Base-by-base conservation (phyloP, 2,113 vertebrate genomes). In the Pardalotus punctatus region DNA sequence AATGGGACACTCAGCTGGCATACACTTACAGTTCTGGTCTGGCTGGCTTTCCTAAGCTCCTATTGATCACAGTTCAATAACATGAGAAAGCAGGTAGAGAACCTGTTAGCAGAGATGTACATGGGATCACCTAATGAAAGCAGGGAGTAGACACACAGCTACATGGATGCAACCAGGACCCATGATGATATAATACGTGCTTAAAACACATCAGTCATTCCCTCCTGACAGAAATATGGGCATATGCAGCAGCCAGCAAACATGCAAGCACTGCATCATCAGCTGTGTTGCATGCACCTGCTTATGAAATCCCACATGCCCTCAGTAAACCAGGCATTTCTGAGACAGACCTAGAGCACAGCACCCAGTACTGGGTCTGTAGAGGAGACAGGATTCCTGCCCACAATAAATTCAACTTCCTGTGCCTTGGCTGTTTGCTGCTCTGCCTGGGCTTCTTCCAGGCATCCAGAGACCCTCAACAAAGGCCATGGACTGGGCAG, bases 51-150 rank as follows among this genome's bases (percentile, higher is more conserved):
- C 38, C 38, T 70, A 40, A 78, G 60, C 29, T 81, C 25, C 29
- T 56, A 1, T 38, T 0, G 0, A 54, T 53, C 11, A 1, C 67
- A 54, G 43, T 28, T 58, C 56, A 74, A 6, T 23, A 60, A 50
- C 18, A 36, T 38, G 43, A 70, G 43, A 56, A 78, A 53, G 54
- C 45, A 50, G 18, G 24, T 35, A 33, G 58, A 78, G 61, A 82
- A 50, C 20, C 33, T 64, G 17, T 58, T 33, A 21, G 35, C n/a
- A 79, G 54, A 76, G 20, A 17, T 15, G 35, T n/a, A 18, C 7
- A 2, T 15, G 40, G n/a, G n/a, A 73, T 87, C 29, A 36, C 27
- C 65, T 48, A 31, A 65, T 24, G 50, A 17, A 65, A 73, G 45
- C 3, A 53, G 35, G 64, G 69, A 73, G 67, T 2, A 31, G 21